A percentile compares a stretch with the other conserved stretches of the same genome.
phyloP scores from a whole-genome alignment of 2,113 vertebrate genomes.

The Piprites chloris region DNA sequence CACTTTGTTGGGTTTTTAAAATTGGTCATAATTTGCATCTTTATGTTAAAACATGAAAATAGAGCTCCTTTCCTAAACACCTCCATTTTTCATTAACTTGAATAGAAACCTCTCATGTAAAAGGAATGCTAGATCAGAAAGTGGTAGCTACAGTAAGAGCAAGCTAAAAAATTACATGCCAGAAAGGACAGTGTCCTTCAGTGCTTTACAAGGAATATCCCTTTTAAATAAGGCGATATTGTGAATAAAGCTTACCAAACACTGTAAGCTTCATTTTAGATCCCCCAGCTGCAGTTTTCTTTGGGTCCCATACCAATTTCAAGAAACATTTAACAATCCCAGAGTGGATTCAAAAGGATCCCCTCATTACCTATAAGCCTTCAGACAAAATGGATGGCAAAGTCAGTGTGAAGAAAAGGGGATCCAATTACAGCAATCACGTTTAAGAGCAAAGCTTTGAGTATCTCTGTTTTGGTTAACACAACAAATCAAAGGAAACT shows the following conservation, averaged over 20 bases:
- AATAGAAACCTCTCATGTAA: background rate
- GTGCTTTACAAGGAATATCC: background rate
- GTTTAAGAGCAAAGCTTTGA: background rate
- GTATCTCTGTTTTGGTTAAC: background rate
- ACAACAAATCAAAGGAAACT: background rate
- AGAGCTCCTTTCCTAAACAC: background rate
- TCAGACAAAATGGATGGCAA: background rate
- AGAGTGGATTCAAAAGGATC: background rate
- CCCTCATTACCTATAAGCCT: background rate
- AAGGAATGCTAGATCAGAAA: background rate
- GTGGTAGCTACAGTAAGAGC: background rate
- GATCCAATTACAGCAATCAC: background rate
- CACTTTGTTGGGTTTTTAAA: background rate
- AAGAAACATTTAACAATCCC: background rate
- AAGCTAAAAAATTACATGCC: background rate
- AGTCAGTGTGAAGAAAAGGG: background rate
- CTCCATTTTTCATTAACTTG: background rate
- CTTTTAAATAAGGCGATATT: background rate
- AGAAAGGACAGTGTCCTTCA: background rate
- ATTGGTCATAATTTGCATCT: conserved; percentile 4
- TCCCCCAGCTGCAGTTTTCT: background rate
- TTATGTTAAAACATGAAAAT: conserved; percentile 15
- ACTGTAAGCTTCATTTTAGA: background rate
- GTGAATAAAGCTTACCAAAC: background rate
- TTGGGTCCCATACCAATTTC: background rate